phyloP scores from a whole-genome alignment of 2,888 invertebrate species.

The Drosophila emarginata region DNA sequence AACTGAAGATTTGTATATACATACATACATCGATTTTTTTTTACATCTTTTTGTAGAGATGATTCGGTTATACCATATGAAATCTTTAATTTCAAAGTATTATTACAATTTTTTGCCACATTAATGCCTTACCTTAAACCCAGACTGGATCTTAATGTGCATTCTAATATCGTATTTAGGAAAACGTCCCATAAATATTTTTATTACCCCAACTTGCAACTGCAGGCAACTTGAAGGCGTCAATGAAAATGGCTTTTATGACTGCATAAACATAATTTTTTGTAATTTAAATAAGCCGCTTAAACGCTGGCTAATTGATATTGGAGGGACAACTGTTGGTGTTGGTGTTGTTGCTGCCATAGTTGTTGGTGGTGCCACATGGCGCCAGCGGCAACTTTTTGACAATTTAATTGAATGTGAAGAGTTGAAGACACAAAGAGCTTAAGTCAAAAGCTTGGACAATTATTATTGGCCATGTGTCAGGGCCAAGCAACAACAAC shows the following conservation, averaged over 20 bases:
- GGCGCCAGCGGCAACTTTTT: constrained; percentile 65
- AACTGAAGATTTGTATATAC: too few relatives aligned
- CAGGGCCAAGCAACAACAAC: constrained; percentile 47
- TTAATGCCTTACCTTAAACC: not conserved
- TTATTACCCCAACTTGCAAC: constrained; percentile 9
- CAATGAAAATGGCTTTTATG: constrained; percentile 45
- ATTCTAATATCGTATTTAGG: constrained; percentile 12
- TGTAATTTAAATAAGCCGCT: constrained; percentile 49
- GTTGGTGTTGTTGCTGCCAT: not conserved
- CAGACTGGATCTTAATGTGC: not conserved
- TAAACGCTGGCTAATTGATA: constrained; percentile 6
- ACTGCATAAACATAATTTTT: constrained; percentile 48
- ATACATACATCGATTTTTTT: too few relatives aligned
- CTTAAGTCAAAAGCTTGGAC: constrained; percentile 71
- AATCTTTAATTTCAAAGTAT: not conserved
- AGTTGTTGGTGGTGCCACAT: constrained; percentile 16
- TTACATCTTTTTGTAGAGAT: too few relatives aligned
- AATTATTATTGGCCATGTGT: constrained; percentile 76
- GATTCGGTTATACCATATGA: not conserved
- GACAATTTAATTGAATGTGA: constrained; percentile 69
- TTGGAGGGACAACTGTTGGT: constrained; percentile 58
- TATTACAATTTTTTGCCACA: not conserved
- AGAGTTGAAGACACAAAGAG: constrained; percentile 57
- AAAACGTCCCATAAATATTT: constrained; percentile 47
- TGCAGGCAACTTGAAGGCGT: constrained; percentile 9